Base-by-base conservation (phyloP, 2,113 vertebrate genomes). In the Rhinichthys klamathensis region DNA sequence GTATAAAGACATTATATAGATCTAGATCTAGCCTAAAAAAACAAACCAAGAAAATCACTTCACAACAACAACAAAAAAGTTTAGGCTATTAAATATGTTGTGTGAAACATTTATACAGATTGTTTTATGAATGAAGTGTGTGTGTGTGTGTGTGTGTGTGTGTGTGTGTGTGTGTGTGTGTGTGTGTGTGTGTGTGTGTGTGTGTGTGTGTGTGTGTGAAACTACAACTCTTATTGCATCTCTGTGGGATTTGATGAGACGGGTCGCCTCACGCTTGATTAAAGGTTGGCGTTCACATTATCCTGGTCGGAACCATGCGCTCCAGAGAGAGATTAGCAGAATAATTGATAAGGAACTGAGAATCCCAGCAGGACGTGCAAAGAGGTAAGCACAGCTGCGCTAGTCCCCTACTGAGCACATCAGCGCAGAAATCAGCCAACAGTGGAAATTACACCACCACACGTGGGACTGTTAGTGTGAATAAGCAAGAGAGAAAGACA, bases 271-370 rank as follows among this genome's bases (percentile, higher is more conserved):
- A 38, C 11, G 10, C 6, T 82, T 89, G 88, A 93, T 93, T 90
- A 73, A 92, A 87, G 88, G 86, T 89, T 80, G 79, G 75, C 69
- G 90, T 86, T 87, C 88, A 82, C 74, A 75, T 90, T 91, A 93
- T 93, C 91, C 46, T 35, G 67, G 77, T 84, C 87, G 91, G 69
- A 86, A 89, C 90, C 89, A 82, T 91, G 89, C 85, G 63, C 85
- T 70, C 83, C 82, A 83, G 82, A 85, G 84, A 41, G 84, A 82
- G 75, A 85, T 90, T 83, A 61, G 87, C 89, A 46, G 76, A 58
- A 73, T 87, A 72, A 74, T 73, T 86, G 85, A 89, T 84, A 86
- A 85, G 4, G 77, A 89, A 67, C 76, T 82, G 85, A 89, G 32
- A 35, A 84, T 51, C 65, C 74, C 44, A 38, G 73, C 49, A 67